Conservation (phyloP, 2,797 vertebrate species). For the Buphagus erythrorhynchus region DNA sequence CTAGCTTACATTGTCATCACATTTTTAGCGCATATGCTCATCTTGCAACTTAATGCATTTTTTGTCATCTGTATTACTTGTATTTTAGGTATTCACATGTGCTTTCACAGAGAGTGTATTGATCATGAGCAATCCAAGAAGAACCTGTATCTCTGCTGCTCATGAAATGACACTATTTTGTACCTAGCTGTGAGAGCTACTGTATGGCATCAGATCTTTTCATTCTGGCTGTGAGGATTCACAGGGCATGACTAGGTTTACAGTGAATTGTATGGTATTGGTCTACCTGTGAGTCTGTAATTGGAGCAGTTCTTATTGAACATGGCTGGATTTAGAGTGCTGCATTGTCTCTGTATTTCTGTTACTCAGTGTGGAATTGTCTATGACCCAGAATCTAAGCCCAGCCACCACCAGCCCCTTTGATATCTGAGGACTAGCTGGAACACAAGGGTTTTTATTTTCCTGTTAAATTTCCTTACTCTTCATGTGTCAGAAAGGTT, state of each 20-base stretch:
- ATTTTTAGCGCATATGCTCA: neutral
- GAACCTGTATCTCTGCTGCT: neutral
- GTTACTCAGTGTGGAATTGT: neutral
- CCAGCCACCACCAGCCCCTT: accelerated
- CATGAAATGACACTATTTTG: neutral
- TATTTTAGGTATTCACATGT: neutral
- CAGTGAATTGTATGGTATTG: neutral
- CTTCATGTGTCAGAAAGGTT: neutral
- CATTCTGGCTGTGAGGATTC: too few relatives aligned
- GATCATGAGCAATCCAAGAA: neutral
- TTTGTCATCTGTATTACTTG: accelerated
- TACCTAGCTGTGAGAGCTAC: accelerated
- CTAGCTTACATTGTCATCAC: neutral
- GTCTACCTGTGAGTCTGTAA: neutral
- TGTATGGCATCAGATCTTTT: neutral
- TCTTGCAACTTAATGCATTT: neutral
- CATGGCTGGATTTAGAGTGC: neutral
- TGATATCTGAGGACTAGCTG: neutral
- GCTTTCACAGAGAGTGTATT: neutral
- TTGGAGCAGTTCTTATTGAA: accelerated
- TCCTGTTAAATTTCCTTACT: neutral
- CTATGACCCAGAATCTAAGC: neutral
- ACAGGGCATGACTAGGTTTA: accelerated
- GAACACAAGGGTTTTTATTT: neutral
- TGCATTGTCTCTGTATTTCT: neutral